A percentile compares a stretch with the other conserved stretches of the same genome.
Evolutionary conservation across 2,888 invertebrate species (phyloP).

Genomic region (Coelogynopora nodosa): DNA sequence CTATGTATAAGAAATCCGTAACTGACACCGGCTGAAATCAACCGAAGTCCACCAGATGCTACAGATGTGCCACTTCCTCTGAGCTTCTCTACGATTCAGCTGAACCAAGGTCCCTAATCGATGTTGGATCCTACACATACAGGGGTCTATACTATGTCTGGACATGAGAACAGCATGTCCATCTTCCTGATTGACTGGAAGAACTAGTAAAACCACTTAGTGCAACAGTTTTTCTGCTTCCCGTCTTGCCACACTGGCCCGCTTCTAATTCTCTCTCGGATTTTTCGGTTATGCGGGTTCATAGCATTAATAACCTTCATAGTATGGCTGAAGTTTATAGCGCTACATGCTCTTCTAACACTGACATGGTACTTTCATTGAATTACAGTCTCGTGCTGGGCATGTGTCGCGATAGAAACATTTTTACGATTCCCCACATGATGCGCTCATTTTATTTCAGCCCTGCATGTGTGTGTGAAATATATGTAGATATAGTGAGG

Average conservation of each 20-base stretch:
- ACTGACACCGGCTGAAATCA: neutral
- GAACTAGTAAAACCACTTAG: neutral
- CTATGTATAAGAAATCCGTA: neutral
- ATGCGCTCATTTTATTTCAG: too few species aligned
- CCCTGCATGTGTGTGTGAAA: too few species aligned
- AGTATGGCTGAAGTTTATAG: too few species aligned
- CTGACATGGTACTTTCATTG: too few species aligned
- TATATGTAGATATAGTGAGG: too few species aligned
- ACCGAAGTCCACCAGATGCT: neutral
- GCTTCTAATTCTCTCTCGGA: neutral
- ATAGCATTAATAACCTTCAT: too few species aligned
- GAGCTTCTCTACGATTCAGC: neutral
- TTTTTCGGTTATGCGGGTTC: neutral
- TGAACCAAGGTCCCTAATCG: neutral
- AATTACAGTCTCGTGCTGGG: neutral
- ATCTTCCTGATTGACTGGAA: slow-evolving; percentile 10
- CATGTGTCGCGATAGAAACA: neutral
- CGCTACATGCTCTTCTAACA: too few species aligned
- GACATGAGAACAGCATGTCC: neutral
- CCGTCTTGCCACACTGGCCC: neutral
- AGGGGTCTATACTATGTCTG: neutral
- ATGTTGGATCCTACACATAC: neutral
- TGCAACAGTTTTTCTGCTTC: too few species aligned
- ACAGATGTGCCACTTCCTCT: neutral
- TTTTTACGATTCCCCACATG: neutral